Evolutionary conservation across 2,797 vertebrate species (phyloP), one percentile per base, ranked within the genome.

Genomic region (Thaleichthys pacificus): DNA sequence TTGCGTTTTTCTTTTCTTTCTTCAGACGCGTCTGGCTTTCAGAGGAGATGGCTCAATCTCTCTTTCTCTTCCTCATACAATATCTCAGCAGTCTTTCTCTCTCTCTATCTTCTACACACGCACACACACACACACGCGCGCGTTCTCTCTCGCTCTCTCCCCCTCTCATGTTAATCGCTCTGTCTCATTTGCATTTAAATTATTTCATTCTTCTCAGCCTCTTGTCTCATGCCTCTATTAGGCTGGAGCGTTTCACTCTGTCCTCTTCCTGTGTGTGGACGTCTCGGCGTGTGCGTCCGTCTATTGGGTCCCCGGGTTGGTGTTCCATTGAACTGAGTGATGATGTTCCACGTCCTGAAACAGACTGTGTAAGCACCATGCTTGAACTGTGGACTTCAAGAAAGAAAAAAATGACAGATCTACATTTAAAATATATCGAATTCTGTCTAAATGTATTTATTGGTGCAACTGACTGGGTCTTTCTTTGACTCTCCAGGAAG

Each of bases 141-240:
- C 42, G 11, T 14, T 9, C 51, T 28, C 35, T 58, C 56, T 61
- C 22, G 22, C 61, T 24, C 70, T 67, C 71, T 68, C 49, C 68
- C 63, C 54, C 79, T 89, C 89, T 88, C 90, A 89, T 88, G 83
- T 92, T 94, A 94, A 94, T 94, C 92, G 90, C 89, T 81, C 84
- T 81, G 75, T 88, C 93, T 93, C 91, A 93, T 96, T 95, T 95
- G 93, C 95, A 96, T 95, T 92, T 93, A 95, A 95, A 96, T 95
- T 92, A 93, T 92, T 91, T 87, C 86, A 80, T 84, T 81, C 80
- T 87, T 84, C 87, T 77, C 76, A 86, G 74, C 77, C 71, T 77
- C 61, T 68, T 65, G 79, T 86, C 81, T 80, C 65, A 85, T 84
- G 76, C 79, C 77, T 85, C 80, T 80, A 87, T 89, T 88, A 89